A percentile compares a stretch with the other conserved stretches of the same genome.
Evolutionary conservation across 2,797 vertebrate genomes (phyloP).

Genomic region (Melanotaenia trifasciata): DNA sequence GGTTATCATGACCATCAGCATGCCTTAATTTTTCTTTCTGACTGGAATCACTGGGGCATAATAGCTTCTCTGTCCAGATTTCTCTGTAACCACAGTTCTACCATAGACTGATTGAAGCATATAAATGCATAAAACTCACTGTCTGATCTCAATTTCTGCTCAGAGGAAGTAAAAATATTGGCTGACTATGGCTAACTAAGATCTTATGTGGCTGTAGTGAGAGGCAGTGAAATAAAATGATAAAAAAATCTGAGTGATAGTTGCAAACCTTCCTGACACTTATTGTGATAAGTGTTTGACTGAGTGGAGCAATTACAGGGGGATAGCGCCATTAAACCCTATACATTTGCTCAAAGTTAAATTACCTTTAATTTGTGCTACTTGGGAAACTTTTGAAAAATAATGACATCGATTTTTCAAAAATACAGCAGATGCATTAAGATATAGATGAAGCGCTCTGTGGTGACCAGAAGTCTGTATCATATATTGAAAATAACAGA

Average conservation of each 20-base stretch:
- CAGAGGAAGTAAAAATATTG: constrained; percentile 2
- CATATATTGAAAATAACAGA: too few species aligned
- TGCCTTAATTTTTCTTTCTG: constrained; percentile 39
- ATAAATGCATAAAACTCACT: constrained; percentile 14
- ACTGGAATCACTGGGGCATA: constrained; percentile 19
- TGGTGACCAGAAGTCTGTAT: too few species aligned
- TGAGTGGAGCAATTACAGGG: constrained; percentile 73
- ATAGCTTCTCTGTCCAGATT: constrained; percentile 27
- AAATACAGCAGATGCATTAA: background rate
- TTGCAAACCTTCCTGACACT: constrained; percentile 46
- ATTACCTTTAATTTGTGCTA: constrained; percentile 57
- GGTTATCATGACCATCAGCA: constrained; percentile 39
- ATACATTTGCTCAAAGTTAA: constrained; percentile 70
- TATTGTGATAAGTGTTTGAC: constrained; percentile 66
- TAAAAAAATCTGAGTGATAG: constrained; percentile 3
- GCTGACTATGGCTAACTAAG: background rate
- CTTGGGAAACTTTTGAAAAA: too few species aligned
- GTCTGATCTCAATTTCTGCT: constrained; percentile 6
- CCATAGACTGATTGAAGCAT: constrained; percentile 26
- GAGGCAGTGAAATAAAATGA: background rate
- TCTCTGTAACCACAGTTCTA: constrained; percentile 37
- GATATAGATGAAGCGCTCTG: too few species aligned
- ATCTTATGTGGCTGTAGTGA: background rate
- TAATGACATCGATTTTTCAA: background rate
- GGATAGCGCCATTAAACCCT: constrained; percentile 68